phyloP scores from a whole-genome alignment of 2,888 invertebrate genomes.

The Chydorus sphaericus region DNA sequence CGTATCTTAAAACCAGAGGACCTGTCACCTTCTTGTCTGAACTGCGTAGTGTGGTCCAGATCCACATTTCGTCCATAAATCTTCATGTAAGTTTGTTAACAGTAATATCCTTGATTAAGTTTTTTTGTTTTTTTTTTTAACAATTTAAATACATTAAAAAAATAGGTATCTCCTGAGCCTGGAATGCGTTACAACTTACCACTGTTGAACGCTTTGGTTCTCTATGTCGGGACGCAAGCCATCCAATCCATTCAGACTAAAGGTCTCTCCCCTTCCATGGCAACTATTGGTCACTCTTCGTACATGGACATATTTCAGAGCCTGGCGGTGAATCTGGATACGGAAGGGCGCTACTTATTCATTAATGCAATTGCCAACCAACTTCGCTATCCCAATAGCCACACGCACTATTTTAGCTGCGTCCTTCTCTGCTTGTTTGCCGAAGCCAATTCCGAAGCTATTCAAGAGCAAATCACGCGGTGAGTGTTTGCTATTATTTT shows the following conservation, averaged over 20 bases:
- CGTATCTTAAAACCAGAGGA: conserved; percentile 82
- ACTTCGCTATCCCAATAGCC: conserved; percentile 95
- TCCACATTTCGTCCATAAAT: conserved; percentile 9
- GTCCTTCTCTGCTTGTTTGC: conserved; percentile 91
- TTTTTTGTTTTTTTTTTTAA: conserved; percentile 2
- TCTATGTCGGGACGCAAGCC: conserved; percentile 95
- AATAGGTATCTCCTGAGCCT: conserved; percentile 55
- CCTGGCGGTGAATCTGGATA: conserved; percentile 92
- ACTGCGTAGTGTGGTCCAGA: conserved; percentile 44
- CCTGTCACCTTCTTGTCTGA: conserved; percentile 94
- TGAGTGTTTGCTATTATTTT: conserved; percentile 18
- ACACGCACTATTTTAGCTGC: conserved; percentile 99
- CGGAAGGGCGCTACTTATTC: conserved; percentile 89
- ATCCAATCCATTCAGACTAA: conserved; percentile 81
- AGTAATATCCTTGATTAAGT: conserved; percentile 15
- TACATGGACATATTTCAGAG: conserved; percentile 99
- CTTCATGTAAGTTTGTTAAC: conserved; percentile 3
- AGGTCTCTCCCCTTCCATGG: conserved; percentile 83
- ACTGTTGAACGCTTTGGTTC: conserved; percentile 88
- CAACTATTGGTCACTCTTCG: conserved; percentile 94
- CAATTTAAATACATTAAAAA: conserved; percentile 10
- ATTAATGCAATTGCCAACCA: conserved; percentile 98
- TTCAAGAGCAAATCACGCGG: conserved; percentile 93
- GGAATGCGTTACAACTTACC: conserved; percentile 89
- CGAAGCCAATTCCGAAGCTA: conserved; percentile 91